Conservation (phyloP, 2,797 vertebrate genomes). For the Trematomus bernacchii region DNA sequence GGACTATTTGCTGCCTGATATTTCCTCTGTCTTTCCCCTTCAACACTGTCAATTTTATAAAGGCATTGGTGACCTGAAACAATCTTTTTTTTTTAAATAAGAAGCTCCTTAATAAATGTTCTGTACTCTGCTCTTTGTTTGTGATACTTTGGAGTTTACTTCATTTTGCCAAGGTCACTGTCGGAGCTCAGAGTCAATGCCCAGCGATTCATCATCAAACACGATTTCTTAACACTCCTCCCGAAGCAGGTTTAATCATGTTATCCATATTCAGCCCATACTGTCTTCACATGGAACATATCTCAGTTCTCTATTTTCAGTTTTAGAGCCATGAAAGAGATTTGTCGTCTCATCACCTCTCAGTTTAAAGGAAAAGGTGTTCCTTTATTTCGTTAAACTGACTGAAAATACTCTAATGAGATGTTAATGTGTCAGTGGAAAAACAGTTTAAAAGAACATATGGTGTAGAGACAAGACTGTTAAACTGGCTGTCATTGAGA, state of each 20-base stretch:
- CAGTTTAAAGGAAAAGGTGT: constrained; percentile 26
- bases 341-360: constrained; percentile 22
- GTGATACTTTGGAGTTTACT: too few species aligned
- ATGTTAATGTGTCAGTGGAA: constrained; percentile 46
- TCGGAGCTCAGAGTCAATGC: too few species aligned
- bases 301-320: neutral
- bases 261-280: constrained; percentile 1
- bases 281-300: constrained; percentile 3
- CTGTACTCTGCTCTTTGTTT: neutral
- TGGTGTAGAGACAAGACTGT: constrained; percentile 11
- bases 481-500: constrained; percentile 36
- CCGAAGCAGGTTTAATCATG: neutral
- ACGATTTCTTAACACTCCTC: neutral
- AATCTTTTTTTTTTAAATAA: too few species aligned
- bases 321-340: neutral
- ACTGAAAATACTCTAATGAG: constrained; percentile 32
- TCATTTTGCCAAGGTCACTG: too few species aligned
- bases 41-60: too few species aligned
- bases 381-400: constrained; percentile 43
- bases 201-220: too few species aligned
- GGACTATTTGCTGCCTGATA: too few species aligned
- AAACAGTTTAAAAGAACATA: constrained; percentile 21
- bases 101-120: neutral
- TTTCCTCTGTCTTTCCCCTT: too few species aligned
- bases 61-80: too few species aligned